phyloP scores from a whole-genome alignment of 2,113 vertebrate genomes.

The Girardinichthys multiradiatus region DNA sequence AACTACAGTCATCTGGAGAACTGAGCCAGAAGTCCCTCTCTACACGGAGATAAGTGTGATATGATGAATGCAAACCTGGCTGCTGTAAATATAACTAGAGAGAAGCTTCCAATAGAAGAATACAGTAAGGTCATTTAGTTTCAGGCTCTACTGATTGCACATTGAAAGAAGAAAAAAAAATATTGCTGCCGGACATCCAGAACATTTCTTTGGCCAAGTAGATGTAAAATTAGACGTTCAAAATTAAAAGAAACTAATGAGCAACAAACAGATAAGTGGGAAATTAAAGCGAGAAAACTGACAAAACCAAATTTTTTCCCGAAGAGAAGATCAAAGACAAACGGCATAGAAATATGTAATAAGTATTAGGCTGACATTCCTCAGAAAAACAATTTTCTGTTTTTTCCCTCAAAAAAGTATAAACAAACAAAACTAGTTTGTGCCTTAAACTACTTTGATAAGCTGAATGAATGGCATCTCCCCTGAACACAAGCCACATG shows the following conservation, averaged over 20 bases:
- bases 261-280: neutral
- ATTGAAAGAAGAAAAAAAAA: neutral
- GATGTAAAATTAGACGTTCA: neutral
- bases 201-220: conserved; percentile 51
- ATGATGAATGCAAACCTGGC: neutral
- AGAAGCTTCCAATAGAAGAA: neutral
- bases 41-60: conserved; percentile 7
- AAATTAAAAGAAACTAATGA: neutral
- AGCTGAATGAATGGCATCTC: conserved; percentile 39
- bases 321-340: neutral
- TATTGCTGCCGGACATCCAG: neutral
- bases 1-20: conserved; percentile 12
- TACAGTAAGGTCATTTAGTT: conserved; percentile 3
- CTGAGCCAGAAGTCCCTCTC: conserved; percentile 9
- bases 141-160: conserved; percentile 54
- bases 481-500: conserved; percentile 9
- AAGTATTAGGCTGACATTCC: conserved; percentile 55
- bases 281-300: neutral
- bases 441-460: conserved; percentile 21
- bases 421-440: conserved; percentile 3
- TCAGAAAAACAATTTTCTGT: conserved; percentile 52
- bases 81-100: no score
- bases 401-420: conserved; percentile 16
- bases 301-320: neutral
- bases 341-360: conserved; percentile 17